phyloP scores from a whole-genome alignment of 2,888 invertebrate species.

The Sceliomorpha sp. region DNA sequence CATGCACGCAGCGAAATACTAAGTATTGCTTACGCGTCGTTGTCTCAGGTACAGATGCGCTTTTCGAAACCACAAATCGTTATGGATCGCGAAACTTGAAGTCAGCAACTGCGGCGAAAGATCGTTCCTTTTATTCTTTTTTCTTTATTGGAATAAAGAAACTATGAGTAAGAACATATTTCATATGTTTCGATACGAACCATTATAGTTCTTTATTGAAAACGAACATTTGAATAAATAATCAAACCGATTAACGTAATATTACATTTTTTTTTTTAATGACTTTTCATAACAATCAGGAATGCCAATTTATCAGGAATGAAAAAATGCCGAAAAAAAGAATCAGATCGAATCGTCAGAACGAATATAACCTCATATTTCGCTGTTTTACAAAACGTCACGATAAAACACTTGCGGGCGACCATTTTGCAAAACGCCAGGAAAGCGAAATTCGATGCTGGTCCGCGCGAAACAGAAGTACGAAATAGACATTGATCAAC shows the following conservation, averaged over 20 bases:
- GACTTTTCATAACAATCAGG: no score
- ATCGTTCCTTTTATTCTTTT: slow-evolving; percentile 19
- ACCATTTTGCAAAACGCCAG: slow-evolving; percentile 26
- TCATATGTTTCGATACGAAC: slow-evolving; percentile 7
- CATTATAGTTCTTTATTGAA: no score
- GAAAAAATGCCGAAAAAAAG: no score
- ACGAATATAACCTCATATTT: no score
- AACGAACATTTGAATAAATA: no score
- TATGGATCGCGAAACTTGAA: slow-evolving; percentile 30
- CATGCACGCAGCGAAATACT: slow-evolving; percentile 24
- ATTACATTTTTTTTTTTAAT: no score
- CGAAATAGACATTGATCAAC: slow-evolving; percentile 35
- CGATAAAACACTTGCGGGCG: slow-evolving; percentile 41
- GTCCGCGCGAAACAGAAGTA: slow-evolving; percentile 36
- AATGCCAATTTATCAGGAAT: no score
- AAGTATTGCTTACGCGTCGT: slow-evolving; percentile 23
- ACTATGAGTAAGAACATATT: slow-evolving; percentile 10
- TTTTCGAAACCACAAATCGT: slow-evolving; percentile 40
- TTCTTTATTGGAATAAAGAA: slow-evolving; percentile 17
- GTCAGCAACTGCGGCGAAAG: slow-evolving; percentile 26
- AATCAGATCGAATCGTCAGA: no score
- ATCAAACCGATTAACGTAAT: no score
- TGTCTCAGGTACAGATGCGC: slow-evolving; percentile 38
- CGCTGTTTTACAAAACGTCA: slow-evolving; percentile 39
- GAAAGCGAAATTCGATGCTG: slow-evolving; percentile 36